A percentile compares a stretch with the other conserved stretches of the same genome.
phyloP scores from a whole-genome alignment of 1,140 invertebrate species.

The Pentalonia nigronervosa region DNA sequence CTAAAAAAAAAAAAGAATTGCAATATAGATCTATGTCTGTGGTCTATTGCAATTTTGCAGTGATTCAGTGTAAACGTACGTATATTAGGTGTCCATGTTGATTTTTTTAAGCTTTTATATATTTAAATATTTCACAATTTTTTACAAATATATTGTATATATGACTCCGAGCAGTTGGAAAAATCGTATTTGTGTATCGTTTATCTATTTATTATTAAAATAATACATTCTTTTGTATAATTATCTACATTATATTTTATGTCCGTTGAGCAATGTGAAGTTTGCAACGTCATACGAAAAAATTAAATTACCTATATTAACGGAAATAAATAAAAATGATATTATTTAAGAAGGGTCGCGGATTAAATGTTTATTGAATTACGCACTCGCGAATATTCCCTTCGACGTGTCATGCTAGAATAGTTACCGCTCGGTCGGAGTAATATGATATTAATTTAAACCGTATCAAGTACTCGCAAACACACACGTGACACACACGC shows the following conservation, averaged over 20 bases:
- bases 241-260: not conserved
- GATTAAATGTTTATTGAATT: not conserved
- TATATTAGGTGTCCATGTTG: not conserved
- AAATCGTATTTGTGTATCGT: not conserved
- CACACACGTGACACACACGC: not conserved
- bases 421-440: not conserved
- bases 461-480: not conserved
- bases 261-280: not conserved
- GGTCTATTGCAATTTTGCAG: not conserved
- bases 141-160: not conserved
- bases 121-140: too few relatives aligned
- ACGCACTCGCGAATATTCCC: not conserved
- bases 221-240: not conserved
- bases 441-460: slow-evolving; percentile 37
- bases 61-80: not conserved
- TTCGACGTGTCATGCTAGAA: not conserved
- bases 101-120: not conserved
- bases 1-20: not conserved
- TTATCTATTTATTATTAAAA: not conserved
- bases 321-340: not conserved
- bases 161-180: not conserved
- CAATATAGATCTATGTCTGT: not conserved
- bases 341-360: not conserved
- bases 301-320: not conserved
- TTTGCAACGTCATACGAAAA: not conserved